Percentiles rank a stretch among this genome's conserved stretches.
phyloP scores from a whole-genome alignment of 2,888 invertebrate genomes.

The Branchipolynoe longqiensis region DNA sequence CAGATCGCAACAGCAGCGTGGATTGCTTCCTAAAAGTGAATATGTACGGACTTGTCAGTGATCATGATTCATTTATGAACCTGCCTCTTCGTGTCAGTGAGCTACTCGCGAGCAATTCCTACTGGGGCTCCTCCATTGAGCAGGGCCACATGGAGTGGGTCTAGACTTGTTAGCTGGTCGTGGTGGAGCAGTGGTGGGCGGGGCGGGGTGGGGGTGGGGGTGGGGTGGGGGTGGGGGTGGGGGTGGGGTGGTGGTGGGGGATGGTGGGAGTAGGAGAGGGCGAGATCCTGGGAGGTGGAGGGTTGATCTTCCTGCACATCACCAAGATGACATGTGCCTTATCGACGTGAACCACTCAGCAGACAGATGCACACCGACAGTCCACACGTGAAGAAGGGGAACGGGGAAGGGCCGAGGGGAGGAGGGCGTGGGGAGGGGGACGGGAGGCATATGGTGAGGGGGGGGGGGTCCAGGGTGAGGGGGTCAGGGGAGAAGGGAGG shows the following conservation, averaged over 20 bases:
- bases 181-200: neutral
- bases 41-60: too few species aligned
- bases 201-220: neutral
- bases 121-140: neutral
- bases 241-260: neutral
- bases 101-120: slow-evolving; percentile 19
- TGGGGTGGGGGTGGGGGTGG: neutral
- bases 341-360: slow-evolving; percentile 27
- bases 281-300: slow-evolving; percentile 22
- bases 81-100: neutral
- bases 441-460: too few species aligned
- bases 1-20: too few species aligned
- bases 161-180: neutral
- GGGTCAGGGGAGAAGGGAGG: too few species aligned
- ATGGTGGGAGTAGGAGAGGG: neutral
- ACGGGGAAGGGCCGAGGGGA: neutral
- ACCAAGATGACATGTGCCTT: slow-evolving; percentile 33
- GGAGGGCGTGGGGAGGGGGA: too few species aligned
- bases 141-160: slow-evolving; percentile 30
- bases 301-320: slow-evolving; percentile 21
- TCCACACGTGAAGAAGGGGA: neutral
- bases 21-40: too few species aligned
- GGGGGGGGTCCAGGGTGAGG: too few species aligned
- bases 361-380: neutral
- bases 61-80: too few species aligned